These are phyloP conservation scores for Epicauta chinensis DNA, from an alignment of 1,140 invertebrate species.

Conservation along the genomic window DNA sequence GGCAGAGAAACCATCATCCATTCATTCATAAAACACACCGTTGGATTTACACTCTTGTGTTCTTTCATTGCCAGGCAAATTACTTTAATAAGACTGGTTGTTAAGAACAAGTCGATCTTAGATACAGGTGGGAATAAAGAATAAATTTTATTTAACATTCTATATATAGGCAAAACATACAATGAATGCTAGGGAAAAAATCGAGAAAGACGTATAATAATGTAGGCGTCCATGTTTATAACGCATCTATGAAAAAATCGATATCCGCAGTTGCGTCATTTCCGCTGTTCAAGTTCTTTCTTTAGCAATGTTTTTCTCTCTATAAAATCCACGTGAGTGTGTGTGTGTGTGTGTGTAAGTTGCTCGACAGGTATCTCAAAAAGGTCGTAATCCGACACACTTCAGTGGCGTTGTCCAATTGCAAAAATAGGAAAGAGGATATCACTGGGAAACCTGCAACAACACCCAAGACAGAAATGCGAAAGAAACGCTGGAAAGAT, in stretches of 20 bases:
- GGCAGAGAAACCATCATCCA: not conserved
- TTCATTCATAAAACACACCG: conserved; percentile 7
- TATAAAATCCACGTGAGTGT: not conserved
- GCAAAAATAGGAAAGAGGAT: conserved; percentile 13
- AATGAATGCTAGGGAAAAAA: too few species aligned
- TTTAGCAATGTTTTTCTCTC: not conserved
- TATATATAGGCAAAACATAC: not conserved
- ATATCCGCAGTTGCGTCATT: conserved; percentile 27
- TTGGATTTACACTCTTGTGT: not conserved
- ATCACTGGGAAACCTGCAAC: conserved; percentile 7
- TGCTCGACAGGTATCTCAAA: conserved; percentile 15
- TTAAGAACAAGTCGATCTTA: too few species aligned
- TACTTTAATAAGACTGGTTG: conserved; percentile 9
- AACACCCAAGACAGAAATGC: conserved; percentile 6
- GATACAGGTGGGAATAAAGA: conserved; percentile 10
- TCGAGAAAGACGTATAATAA: not conserved
- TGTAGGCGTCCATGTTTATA: conserved; percentile 16
- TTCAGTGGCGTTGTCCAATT: conserved; percentile 14
- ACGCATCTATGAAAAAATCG: conserved; percentile 16
- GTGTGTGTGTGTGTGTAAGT: not conserved
- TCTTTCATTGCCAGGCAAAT: conserved; percentile 10
- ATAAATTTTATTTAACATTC: conserved; percentile 4
- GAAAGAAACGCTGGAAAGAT: not conserved
- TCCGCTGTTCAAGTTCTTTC: conserved; percentile 14
- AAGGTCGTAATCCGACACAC: conserved; percentile 11